Base-by-base conservation (phyloP, 2,888 invertebrate genomes). In the Pyrrhosoma nymphula region DNA sequence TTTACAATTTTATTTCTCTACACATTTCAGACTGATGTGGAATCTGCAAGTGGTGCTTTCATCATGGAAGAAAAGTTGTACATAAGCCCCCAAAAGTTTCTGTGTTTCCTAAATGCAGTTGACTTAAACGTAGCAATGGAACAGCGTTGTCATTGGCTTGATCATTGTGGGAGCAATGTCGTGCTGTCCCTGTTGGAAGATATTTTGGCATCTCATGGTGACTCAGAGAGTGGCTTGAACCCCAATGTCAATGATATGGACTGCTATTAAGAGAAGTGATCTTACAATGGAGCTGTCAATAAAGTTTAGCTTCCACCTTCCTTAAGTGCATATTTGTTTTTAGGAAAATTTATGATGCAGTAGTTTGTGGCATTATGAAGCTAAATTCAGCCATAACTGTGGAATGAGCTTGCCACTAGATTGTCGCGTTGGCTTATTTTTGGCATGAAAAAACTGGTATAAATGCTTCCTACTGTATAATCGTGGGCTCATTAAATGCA, bases 181-280 rank as follows among this genome's bases (percentile, higher is more conserved):
- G 97, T 98, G 30, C 97, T 97, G 4, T 98, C 98, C 0, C 97
- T 98, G 10, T 96, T 98, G 2, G 98, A 98, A 96, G 98, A 98
- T 96, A 98, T 98, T 95, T 96, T 98, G 47, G 97, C 98, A 20
- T 97, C 98, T 95, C 98, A 98, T 96, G 97, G 98, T 96, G 96
- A 97, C 0, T 97, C 96, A 82, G 96, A 96, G 60, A 97, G 98
- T 95, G 97, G 63, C 18, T n/a, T 47, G 30, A 55, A 26, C 18
- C 63, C 16, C 16, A 55, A 95, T 88, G 95, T 97, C 0, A 98
- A 98, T 96, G 97, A 97, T 56, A 97, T 98, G 97, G 98, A 98
- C 97, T 98, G 98, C 97, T 98, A 98, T 96, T 98, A 96, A 97
- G 55, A 56, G 82, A 35, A 30, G 10, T 82, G 16, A 35, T 16